phyloP scores from a whole-genome alignment of 2,797 vertebrate genomes.

The Phrynocephalus forsythii region DNA sequence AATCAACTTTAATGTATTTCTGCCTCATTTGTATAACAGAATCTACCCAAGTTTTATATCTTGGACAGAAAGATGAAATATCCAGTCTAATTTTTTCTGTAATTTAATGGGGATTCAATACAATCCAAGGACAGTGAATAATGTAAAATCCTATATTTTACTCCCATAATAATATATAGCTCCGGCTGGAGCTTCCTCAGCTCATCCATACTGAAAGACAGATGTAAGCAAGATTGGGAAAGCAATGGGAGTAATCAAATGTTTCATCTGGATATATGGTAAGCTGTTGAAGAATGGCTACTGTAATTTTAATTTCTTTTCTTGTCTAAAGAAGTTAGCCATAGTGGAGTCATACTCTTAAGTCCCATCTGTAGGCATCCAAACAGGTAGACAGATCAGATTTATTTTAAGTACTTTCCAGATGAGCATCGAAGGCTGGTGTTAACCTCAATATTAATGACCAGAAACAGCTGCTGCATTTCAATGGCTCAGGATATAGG shows the following conservation, averaged over 20 bases:
- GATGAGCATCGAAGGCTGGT: slow-evolving; percentile 15
- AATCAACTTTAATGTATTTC: slow-evolving; percentile 41
- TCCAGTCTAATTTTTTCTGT: slow-evolving; percentile 34
- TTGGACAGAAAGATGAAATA: slow-evolving; percentile 38
- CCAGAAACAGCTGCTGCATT: background rate
- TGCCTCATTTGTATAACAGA: slow-evolving; percentile 42
- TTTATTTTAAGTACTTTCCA: slow-evolving; percentile 39
- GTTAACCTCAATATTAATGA: slow-evolving; percentile 17
- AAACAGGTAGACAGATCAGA: slow-evolving; percentile 13
- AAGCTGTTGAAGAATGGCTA: slow-evolving; percentile 9
- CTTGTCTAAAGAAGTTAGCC: background rate
- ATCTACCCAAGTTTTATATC: slow-evolving; percentile 34
- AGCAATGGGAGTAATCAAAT: slow-evolving; percentile 35
- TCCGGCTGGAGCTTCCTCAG: background rate
- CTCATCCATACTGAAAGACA: slow-evolving; percentile 36
- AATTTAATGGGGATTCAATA: slow-evolving; percentile 37
- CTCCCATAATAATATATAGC: slow-evolving; percentile 27
- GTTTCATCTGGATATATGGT: slow-evolving; percentile 27
- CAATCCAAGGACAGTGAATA: slow-evolving; percentile 42
- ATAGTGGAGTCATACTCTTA: background rate
- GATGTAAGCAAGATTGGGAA: slow-evolving; percentile 26
- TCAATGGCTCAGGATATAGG: background rate
- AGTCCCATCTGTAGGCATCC: slow-evolving; percentile 17
- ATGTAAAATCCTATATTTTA: slow-evolving; percentile 46
- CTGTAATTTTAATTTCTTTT: slow-evolving; percentile 28